Base-by-base conservation (phyloP, 1,140 invertebrate genomes). In the Bombus superbus region DNA sequence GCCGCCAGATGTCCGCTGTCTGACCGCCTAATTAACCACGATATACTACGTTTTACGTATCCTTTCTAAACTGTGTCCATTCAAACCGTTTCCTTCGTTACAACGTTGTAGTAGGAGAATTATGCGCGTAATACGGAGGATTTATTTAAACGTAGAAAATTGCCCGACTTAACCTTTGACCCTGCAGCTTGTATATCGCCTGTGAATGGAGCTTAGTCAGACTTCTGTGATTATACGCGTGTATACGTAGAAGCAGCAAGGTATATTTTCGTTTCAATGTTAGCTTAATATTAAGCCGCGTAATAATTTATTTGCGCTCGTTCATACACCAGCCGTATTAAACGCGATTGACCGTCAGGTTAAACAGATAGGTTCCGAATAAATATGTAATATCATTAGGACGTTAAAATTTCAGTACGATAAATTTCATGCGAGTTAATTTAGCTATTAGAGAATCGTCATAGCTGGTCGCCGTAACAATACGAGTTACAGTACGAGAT, bases 1-100 rank as follows among this genome's bases (percentile, higher is more conserved):
- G 75, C 38, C 66, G 22, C 66, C 25, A 84, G 82, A 79, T 79
- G 75, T 57, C 75, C 35, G 66, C n/a, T 59, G 74, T 78, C 74
- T 59, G 47, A 38, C 38, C 40, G 73, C 64, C 74, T 71, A 84
- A 84, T 84, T 84, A 84, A 76, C 66, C 35, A 8, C 74, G 59
- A 77, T 69, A 35, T 62, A 79, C 75, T 35, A 71, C 22, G 66
- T 15, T 8, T 9, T 9, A 53, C 28, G 5, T 25, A 15, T 73
- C 38, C 35, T 68, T 35, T 18, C 80, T 28, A 22, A 62, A 25
- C 22, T 75, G 22, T 66, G 32, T 64, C 25, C 40, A 25, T 53
- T n/a, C 57, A 15, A 35, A 32, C 9, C 32, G 44, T 64, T 47
- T 53, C 32, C 25, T 15, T 53, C 40, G 8, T 22, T 28, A 38